Evolutionary conservation across 2,888 invertebrate species (phyloP), one percentile per base, ranked within the genome.

Genomic region (Eristalis tenax): DNA sequence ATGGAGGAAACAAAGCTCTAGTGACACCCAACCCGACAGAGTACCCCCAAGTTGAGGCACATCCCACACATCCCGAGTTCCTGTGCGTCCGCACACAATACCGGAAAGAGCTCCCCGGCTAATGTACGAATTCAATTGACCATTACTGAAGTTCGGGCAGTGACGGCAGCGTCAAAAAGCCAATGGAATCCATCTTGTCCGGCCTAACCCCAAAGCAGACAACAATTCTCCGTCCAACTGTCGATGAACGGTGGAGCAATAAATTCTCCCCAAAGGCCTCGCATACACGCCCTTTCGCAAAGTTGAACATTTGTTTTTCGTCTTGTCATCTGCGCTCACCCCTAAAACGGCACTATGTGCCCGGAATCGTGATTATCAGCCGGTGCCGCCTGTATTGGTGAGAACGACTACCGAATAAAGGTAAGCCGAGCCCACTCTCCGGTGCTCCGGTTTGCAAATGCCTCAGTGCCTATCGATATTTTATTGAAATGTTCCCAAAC

Each of bases 91-190:
- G 50, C 50, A 28, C 50, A 75, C 28, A 79, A 65, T 70, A 79
- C 64, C 75, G 65, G 28, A 80, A 80, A 70, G 75, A 70, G 75
- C 71, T 32, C 32, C n/a, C 15, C 66, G 61, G 84, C 84, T 81
- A 84, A 84, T 76, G 76, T 80, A 68, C 75, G 23, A 84, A 84
- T 71, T 61, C 84, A 84, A 84, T 84, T 84, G 84, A 84, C 84
- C 81, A 26, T 84, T 59, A 70, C 70, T 32, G 43, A 28, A 69
- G 65, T 8, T 8, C 8, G n/a, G 13, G 63, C 50, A 63, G 13
- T 15, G 69, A 63, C 32, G 50, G 59, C 10, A 3, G n/a, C 35
- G 59, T 59, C 50, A 50, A 50, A 74, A 79, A 74, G 23, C 43
- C 56, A 57, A 75, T 40, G 18, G 61, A 75, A 71, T 35, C 38